These are phyloP conservation scores for Chelonoidis abingdonii DNA, from an alignment of 2,113 vertebrate species.

Conservation along the genomic window DNA sequence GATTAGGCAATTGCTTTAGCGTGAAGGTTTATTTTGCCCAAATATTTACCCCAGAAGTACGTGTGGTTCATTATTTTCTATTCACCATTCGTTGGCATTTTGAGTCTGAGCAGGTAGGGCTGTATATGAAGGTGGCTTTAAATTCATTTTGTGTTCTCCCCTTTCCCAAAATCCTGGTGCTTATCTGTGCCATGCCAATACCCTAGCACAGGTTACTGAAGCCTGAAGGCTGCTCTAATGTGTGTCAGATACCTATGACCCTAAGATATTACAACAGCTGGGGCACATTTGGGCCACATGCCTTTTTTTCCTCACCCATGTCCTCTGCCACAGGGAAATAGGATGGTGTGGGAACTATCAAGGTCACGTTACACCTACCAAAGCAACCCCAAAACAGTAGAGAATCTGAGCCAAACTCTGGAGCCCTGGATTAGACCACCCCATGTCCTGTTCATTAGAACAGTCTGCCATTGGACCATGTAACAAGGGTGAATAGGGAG, in stretches of 20 bases:
- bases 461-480: not conserved
- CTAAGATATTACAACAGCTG: not conserved
- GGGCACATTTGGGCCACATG: not conserved
- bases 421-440: not conserved
- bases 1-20: not conserved
- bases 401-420: not conserved
- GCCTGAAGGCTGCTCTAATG: not conserved
- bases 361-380: not conserved
- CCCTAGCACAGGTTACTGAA: not conserved
- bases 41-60: not conserved
- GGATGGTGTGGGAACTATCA: rapidly evolving
- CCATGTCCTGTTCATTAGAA: not conserved
- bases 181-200: not conserved
- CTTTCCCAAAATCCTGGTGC: not conserved
- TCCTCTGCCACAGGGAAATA: not conserved
- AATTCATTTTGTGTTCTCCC: not conserved
- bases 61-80: not conserved
- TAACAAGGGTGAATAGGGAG: not conserved
- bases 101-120: not conserved
- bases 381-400: not conserved
- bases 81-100: not conserved
- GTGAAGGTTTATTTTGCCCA: not conserved
- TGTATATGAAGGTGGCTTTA: not conserved
- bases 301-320: not conserved
- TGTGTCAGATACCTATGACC: not conserved